Base-by-base conservation (phyloP, 1,140 invertebrate species). In the Zaprionus capensis region DNA sequence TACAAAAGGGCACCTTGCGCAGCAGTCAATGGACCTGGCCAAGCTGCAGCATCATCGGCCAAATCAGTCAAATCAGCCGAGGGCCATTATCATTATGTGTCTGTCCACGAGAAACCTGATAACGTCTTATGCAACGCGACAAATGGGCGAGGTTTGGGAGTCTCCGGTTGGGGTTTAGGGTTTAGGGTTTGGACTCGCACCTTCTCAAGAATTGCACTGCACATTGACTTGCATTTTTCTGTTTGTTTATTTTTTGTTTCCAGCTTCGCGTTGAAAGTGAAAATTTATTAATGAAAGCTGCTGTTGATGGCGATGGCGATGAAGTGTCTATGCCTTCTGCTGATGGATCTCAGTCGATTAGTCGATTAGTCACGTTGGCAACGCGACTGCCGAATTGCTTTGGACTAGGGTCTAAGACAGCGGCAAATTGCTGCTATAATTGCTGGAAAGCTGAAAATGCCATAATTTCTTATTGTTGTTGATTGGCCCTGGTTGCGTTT, bases 371-470 rank as follows among this genome's bases (percentile, higher is more conserved):
- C 41, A 26, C 38, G 28, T 61, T 61, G 67, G 55, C 11, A 53
- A 65, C 67, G 28, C 55, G 28, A 67, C 38, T 36, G 67, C 57
- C 63, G 65, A 71, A 81, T 61, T 75, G 71, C 66, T 57, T 15
- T 63, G 41, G 55, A 22, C 46, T 51, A 14, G 20, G 20, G 34
- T 44, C 53, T 46, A 44, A 36, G 41, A 63, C 62, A 58, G 20
- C 46, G n/a, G 58, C 56, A 80, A 78, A 78, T 80, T 75, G 71
- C 51, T 70, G 76, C 71, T 14, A 71, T 84, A 84, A 84, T 84
- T 83, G 81, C 69, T 82, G 81, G 82, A 84, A 83, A 83, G 82
- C 78, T 65, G 78, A 58, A 80, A 86, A 80, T 82, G 80, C 77
- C 79, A 87, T 87, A 72, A 88, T 78, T 88, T 46, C 41, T 46